Base-by-base conservation (phyloP, 2,888 invertebrate genomes). In the Nephrotoma appendiculata region DNA sequence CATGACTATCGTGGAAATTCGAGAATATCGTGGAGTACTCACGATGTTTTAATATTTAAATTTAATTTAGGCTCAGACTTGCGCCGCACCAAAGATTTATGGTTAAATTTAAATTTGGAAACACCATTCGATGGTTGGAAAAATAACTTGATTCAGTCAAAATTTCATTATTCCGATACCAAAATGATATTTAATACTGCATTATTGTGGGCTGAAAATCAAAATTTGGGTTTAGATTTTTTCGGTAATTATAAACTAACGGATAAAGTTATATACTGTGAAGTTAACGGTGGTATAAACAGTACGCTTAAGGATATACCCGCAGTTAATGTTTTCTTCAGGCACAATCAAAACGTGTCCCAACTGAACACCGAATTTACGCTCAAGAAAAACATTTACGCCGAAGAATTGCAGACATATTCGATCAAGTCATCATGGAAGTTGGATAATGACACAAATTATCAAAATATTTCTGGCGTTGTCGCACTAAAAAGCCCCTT, bases 391-490 rank as follows among this genome's bases (percentile, higher is more conserved):
- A 31, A 48, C 88, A 44, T 11, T 41, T 52, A 57, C 1, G 90
- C 90, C 86, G 90, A 91, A 2, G 90, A 90, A 0, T 87, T 90
- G 2, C 95, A 95, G 84, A 90, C 93, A 0, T 93, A 96, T 86
- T 93, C 94, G 90, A 91, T 95, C 6, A 94, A 94, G 89, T 96
- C 96, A 0, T 92, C 93, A 0, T 96, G 96, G 96, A 92, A 93
- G 12, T 89, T 96, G 0, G 92, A 93, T 48, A 92, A 92, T 87
- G 93, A 93, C 45, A 89, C 89, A 0, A 91, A 91, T 0, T 93
- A 93, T 87, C 94, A 93, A 87, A 96, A 96, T 89, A 90, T 96
- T 41, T 94, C 95, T 0, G 95, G 95, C 41, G 83, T 83, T 15
- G 7, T 87, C 12, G 83, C 44, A 19, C 9, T 87, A n/a, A 90